A percentile compares a stretch with the other conserved stretches of the same genome.
phyloP scores from a whole-genome alignment of 2,113 vertebrate genomes.

The Paradoxurus hermaphroditus region DNA sequence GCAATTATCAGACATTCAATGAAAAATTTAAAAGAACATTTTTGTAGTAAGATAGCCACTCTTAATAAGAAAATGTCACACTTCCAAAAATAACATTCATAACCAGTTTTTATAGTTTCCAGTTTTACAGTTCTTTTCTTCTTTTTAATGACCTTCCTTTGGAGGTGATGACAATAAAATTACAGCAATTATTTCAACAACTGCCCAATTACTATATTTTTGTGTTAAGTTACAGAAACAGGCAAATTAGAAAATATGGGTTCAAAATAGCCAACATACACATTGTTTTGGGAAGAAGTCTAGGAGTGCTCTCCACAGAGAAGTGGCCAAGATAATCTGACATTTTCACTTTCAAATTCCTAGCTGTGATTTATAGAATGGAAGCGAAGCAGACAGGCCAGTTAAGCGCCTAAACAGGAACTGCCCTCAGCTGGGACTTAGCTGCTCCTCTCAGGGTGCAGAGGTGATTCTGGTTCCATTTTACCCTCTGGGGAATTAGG shows the following conservation, averaged over 20 bases:
- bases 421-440: background rate
- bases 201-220: background rate
- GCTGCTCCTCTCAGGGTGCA: background rate
- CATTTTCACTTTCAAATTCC: constrained; percentile 36
- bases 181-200: constrained; percentile 43
- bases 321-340: background rate
- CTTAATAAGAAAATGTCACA: background rate
- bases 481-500: background rate
- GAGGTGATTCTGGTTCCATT: background rate
- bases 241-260: constrained; percentile 32
- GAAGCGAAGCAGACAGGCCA: background rate
- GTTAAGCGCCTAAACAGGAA: background rate
- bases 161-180: constrained; percentile 46
- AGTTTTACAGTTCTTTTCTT: background rate
- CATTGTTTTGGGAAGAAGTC: background rate
- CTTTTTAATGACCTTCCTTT: background rate
- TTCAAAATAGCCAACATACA: background rate
- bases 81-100: constrained; percentile 20
- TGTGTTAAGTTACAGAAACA: constrained; percentile 32
- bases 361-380: background rate
- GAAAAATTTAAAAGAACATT: background rate
- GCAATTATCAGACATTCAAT: background rate
- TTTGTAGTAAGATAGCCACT: background rate
- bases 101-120: constrained; percentile 15
- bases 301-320: background rate